Conservation (phyloP, 2,888 invertebrate genomes). For the Antheraea yamamai region DNA sequence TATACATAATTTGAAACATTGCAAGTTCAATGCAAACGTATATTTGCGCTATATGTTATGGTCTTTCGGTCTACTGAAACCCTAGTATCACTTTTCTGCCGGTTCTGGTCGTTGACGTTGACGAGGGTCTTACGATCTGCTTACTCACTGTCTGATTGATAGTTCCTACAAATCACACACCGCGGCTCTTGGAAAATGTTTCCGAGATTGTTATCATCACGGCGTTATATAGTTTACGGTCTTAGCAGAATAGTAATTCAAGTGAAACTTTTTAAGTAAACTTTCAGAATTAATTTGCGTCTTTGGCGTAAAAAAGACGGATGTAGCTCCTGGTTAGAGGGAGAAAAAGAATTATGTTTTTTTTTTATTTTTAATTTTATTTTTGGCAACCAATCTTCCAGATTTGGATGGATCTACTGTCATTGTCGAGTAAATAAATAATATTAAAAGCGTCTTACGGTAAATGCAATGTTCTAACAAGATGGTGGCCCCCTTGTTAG, state of each 20-base stretch:
- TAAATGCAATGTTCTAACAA: no score
- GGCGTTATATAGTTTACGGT: neutral
- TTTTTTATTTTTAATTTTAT: no score
- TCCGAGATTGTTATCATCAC: constrained; percentile 6
- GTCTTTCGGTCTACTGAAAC: constrained; percentile 10
- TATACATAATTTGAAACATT: neutral
- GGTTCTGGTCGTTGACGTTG: constrained; percentile 11
- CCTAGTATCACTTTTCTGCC: neutral
- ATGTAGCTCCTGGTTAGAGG: no score
- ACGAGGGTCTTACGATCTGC: constrained; percentile 14
- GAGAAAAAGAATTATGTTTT: no score
- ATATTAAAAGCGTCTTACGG: no score
- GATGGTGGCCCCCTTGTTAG: no score
- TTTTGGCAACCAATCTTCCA: no score
- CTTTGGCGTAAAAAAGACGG: no score
- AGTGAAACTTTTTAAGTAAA: neutral
- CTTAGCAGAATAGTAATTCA: neutral
- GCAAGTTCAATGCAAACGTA: neutral
- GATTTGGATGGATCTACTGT: no score
- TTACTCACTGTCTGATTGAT: constrained; percentile 17
- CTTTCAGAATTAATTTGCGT: no score
- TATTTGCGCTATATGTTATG: neutral
- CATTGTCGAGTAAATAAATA: no score
- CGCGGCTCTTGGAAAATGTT: neutral
- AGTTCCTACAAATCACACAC: constrained; percentile 18